Percentiles rank a stretch among this genome's conserved stretches.
Conservation (phyloP, 2,797 vertebrate genomes). For the Sebastiscus albofasciatus region DNA sequence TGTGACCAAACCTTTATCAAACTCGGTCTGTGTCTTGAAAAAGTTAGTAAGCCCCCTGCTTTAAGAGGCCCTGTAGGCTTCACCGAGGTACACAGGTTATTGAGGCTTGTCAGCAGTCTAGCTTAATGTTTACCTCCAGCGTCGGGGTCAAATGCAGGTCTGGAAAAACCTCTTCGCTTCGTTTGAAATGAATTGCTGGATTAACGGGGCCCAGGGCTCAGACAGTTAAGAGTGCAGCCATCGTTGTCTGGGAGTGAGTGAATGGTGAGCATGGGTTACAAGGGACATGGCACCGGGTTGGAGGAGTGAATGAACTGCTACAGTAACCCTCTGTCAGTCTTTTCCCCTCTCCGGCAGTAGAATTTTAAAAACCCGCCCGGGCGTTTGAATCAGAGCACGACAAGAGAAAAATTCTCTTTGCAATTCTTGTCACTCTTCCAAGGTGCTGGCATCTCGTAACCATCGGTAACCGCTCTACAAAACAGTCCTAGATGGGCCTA, state of each 20-base stretch:
- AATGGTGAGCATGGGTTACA: background rate
- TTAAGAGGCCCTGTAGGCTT: background rate
- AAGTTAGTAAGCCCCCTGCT: background rate
- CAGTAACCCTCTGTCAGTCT: background rate
- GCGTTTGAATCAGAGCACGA: background rate
- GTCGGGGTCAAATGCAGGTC: conserved; percentile 28
- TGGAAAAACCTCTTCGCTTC: background rate
- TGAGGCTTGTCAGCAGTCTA: background rate
- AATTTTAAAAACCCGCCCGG: background rate
- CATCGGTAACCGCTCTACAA: conserved; percentile 22
- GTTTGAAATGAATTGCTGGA: conserved; percentile 17
- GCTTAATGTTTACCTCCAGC: conserved; percentile 3
- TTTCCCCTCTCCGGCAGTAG: background rate
- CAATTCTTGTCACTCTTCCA: background rate
- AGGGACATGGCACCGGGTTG: background rate
- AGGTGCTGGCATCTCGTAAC: conserved; percentile 8
- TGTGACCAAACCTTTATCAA: background rate
- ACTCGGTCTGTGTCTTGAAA: background rate
- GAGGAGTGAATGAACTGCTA: background rate
- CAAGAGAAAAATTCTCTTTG: background rate
- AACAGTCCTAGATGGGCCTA: background rate
- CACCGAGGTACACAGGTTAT: background rate
- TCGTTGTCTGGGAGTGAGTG: background rate
- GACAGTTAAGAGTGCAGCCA: background rate
- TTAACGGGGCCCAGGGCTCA: background rate